phyloP scores from a whole-genome alignment of 2,113 vertebrate genomes.

The Alethe castanea region DNA sequence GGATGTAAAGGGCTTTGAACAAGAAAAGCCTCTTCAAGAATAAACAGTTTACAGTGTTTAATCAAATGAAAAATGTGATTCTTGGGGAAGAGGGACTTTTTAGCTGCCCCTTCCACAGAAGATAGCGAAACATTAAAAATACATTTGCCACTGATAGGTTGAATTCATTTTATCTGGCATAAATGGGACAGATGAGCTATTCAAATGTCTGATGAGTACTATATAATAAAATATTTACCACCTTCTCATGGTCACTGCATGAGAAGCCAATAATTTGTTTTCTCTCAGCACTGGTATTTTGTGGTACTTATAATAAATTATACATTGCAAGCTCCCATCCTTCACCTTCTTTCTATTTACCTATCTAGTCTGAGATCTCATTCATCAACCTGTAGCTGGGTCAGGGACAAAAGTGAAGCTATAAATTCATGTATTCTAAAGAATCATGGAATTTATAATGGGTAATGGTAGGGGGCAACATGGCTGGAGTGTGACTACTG shows the following conservation, averaged over 20 bases:
- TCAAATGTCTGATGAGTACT: constrained; percentile 70
- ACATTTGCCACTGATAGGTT: constrained; percentile 73
- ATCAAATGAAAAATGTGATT: constrained; percentile 12
- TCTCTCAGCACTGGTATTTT: constrained; percentile 52
- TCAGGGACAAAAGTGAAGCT: constrained; percentile 5
- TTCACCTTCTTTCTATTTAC: constrained; percentile 56
- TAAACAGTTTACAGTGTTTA: constrained; percentile 29
- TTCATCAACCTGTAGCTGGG: constrained; percentile 32
- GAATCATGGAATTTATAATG: constrained; percentile 25
- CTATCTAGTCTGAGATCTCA: constrained; percentile 55
- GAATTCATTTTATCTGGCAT: constrained; percentile 79
- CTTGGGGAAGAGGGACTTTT: constrained; percentile 14
- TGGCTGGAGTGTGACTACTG: not conserved
- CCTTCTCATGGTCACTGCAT: constrained; percentile 62
- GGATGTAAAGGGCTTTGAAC: not conserved
- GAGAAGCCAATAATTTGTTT: constrained; percentile 69
- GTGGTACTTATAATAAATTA: constrained; percentile 64
- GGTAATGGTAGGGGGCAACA: not conserved
- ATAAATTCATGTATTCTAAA: constrained; percentile 45
- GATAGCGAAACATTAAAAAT: constrained; percentile 76
- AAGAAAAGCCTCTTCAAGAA: not conserved
- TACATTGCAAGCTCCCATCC: constrained; percentile 38
- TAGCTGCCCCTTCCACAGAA: constrained; percentile 4
- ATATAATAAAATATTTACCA: constrained; percentile 74
- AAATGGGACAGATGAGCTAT: constrained; percentile 78